A percentile compares a stretch with the other conserved stretches of the same genome.
Conservation (phyloP, 1,140 invertebrate genomes). For the Neodiprion virginianus region DNA sequence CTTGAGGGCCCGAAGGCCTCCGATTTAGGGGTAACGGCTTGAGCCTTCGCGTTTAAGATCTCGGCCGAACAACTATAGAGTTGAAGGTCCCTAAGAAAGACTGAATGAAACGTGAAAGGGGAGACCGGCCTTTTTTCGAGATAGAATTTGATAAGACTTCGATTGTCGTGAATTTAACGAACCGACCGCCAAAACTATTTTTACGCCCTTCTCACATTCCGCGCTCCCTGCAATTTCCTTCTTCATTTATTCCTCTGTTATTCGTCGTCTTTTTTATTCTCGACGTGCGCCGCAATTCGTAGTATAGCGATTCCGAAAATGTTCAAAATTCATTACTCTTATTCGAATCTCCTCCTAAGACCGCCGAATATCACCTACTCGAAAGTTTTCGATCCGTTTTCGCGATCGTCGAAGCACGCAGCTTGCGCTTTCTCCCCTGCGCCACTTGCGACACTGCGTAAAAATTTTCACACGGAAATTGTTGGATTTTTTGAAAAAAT, state of each 20-base stretch:
- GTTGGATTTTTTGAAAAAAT: not conserved
- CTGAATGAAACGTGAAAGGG: conserved; percentile 14
- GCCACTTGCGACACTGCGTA: no score
- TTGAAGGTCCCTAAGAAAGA: not conserved
- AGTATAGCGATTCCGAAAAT: no score
- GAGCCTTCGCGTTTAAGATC: conserved; percentile 28
- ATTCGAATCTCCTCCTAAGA: no score
- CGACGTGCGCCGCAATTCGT: no score
- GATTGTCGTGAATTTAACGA: conserved; percentile 2
- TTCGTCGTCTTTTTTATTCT: no score
- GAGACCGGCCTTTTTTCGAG: conserved; percentile 2
- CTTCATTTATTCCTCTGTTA: not conserved
- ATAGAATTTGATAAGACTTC: conserved; percentile 10
- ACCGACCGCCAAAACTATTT: not conserved
- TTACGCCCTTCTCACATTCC: not conserved
- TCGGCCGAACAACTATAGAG: not conserved
- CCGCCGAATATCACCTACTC: no score
- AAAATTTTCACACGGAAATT: not conserved
- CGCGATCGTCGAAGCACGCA: no score
- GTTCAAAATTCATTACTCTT: no score
- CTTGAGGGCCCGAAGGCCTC: conserved; percentile 23
- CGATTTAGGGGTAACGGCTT: conserved; percentile 40
- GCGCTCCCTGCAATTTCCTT: not conserved
- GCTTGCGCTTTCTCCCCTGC: no score
- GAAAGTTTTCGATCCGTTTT: no score